These are phyloP conservation scores for Apteryx mantelli DNA, from an alignment of 2,113 vertebrate genomes.

Conservation along the genomic window DNA sequence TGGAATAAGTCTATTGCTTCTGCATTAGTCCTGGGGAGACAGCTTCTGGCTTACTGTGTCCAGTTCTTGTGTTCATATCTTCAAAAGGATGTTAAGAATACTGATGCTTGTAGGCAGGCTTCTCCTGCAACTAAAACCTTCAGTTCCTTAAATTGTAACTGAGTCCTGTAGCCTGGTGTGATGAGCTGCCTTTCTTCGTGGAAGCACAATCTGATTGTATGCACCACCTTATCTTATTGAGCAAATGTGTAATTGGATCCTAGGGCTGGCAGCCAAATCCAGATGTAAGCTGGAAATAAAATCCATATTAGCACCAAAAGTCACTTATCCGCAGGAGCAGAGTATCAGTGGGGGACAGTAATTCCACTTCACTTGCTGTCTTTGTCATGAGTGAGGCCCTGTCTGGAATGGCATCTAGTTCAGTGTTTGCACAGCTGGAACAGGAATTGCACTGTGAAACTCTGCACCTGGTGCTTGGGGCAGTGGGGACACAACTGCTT, in stretches of 20 bases:
- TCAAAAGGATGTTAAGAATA: not conserved
- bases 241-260: constrained; percentile 10
- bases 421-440: not conserved
- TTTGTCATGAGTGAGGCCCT: not conserved
- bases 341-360: not conserved
- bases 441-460: not conserved
- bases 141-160: not conserved
- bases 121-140: not conserved
- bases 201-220: not conserved
- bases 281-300: constrained; percentile 16
- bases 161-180: not conserved
- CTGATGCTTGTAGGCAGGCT: not conserved
- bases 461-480: not conserved
- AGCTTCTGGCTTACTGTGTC: not conserved
- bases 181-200: not conserved
- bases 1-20: not conserved
- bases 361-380: not conserved
- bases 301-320: not conserved
- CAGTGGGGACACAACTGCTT: not conserved
- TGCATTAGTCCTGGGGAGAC: not conserved
- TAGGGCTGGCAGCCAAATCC: constrained; percentile 28
- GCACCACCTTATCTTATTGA: not conserved
- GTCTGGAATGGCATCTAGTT: not conserved
- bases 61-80: not conserved
- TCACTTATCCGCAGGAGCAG: not conserved